Evolutionary conservation across 1,140 invertebrate genomes (phyloP).

Genomic region (Drosophila bocki): DNA sequence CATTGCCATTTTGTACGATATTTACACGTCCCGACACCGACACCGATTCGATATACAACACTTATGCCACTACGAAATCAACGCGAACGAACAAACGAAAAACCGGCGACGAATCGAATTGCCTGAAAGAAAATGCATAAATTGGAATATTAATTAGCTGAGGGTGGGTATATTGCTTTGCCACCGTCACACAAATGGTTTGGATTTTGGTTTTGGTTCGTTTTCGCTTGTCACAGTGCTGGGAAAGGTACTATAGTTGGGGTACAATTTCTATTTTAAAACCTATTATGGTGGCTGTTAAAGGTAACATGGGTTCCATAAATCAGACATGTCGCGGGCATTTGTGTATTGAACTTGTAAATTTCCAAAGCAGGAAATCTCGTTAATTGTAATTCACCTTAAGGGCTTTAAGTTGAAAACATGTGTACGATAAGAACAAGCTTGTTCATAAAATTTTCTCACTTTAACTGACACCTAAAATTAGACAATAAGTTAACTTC

Average conservation of each 20-base stretch:
- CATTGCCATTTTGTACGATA: conserved; percentile 87
- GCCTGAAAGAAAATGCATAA: conserved; percentile 65
- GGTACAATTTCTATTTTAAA: neutral
- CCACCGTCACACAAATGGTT: conserved; percentile 66
- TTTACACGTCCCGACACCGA: conserved; percentile 33
- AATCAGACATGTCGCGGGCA: neutral
- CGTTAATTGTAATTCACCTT: neutral
- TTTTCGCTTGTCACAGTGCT: conserved; percentile 17
- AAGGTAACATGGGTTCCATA: neutral
- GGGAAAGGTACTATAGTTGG: neutral
- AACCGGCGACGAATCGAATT: conserved; percentile 58
- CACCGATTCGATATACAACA: conserved; percentile 26
- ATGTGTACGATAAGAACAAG: neutral
- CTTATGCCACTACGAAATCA: conserved; percentile 43
- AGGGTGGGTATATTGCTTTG: conserved; percentile 24
- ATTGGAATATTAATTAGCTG: conserved; percentile 60
- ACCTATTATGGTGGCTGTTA: neutral
- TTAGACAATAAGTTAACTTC: neutral
- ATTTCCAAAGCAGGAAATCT: neutral
- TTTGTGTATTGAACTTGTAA: neutral
- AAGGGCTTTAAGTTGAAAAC: neutral
- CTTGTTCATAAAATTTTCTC: neutral
- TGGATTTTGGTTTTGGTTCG: conserved; percentile 30
- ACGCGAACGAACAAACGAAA: conserved; percentile 27
- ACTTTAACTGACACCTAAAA: neutral